Base-by-base conservation (phyloP, 2,113 vertebrate genomes). In the Tyto alba region DNA sequence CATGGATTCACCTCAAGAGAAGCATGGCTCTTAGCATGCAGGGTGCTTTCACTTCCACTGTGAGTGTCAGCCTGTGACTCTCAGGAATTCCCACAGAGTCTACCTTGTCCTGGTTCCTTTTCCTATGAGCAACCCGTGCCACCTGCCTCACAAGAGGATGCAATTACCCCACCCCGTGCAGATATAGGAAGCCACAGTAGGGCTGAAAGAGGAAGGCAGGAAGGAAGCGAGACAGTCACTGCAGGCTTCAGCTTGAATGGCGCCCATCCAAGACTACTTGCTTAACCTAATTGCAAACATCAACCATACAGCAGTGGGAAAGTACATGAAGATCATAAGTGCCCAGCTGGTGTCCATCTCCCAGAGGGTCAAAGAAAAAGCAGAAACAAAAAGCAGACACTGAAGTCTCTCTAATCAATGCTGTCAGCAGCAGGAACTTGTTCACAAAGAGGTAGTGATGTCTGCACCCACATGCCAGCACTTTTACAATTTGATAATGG, bases 311-410 rank as follows among this genome's bases (percentile, higher is more conserved):
- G 62, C 25, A 55, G 25, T 19, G 52, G 67, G 85, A 83, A 92
- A 84, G 72, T 53, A 83, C 71, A 40, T 15, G 17, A 50, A 64
- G 60, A 74, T 38, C 55, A 69, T 36, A 43, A 69, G 48, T 64
- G 45, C 27, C 38, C 78, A 73, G 78, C 48, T 85, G 59, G 32
- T 48, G 43, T 55, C 45, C n/a, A 40, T 62, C 81, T 86, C 30
- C 41, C 45, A 83, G 40, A 67, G 6, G 20, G 62, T 47, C 56
- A 66, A 53, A 64, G 34, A 82, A 91, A 88, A 86, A 89, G 62
- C 76, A 89, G 83, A 81, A 96, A 74, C 56, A 60, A 60, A 82
- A 56, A 73, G 48, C 75, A 79, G 76, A 71, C 57, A 47, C 30
- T 89, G 84, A 91, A 78, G 66, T 38, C 30, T 41, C 60, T 78